These are phyloP conservation scores for Muscicapa comitata DNA, from an alignment of 2,797 vertebrate genomes.

Conservation along the genomic window DNA sequence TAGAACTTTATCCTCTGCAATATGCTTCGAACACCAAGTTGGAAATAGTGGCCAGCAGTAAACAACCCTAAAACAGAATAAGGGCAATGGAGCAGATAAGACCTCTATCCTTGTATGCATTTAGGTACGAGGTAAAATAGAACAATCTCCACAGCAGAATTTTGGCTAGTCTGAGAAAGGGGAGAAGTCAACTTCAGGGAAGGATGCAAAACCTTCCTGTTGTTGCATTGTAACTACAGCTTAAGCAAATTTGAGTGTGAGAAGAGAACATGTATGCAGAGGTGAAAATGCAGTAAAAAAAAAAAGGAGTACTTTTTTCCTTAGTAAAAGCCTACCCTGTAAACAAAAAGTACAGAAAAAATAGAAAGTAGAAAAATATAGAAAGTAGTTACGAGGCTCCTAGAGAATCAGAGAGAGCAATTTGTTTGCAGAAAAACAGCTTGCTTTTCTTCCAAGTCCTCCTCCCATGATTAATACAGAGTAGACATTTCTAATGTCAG, in stretches of 20 bases:
- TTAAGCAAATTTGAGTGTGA: not conserved
- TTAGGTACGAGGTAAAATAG: not conserved
- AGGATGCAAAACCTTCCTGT: not conserved
- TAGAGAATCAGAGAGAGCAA: not conserved
- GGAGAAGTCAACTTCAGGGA: not conserved
- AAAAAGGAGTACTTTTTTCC: not conserved
- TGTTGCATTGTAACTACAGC: not conserved
- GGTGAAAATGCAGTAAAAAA: not conserved
- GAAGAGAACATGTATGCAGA: not conserved
- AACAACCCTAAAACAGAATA: not conserved
- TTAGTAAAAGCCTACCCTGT: not conserved
- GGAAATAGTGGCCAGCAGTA: not conserved
- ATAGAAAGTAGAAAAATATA: not conserved
- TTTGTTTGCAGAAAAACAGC: not conserved
- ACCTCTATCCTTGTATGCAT: not conserved
- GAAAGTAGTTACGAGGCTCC: not conserved
- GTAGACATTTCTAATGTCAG: not conserved
- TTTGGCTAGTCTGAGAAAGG: not conserved
- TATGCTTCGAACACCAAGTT: not conserved
- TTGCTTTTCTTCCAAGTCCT: not conserved
- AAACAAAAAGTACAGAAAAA: not conserved
- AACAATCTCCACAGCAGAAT: not conserved
- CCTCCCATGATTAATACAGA: not conserved
- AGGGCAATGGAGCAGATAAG: not conserved
- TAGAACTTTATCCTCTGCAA: not conserved